phyloP scores from a whole-genome alignment of 1,140 invertebrate species.

The Cherax destructor region DNA sequence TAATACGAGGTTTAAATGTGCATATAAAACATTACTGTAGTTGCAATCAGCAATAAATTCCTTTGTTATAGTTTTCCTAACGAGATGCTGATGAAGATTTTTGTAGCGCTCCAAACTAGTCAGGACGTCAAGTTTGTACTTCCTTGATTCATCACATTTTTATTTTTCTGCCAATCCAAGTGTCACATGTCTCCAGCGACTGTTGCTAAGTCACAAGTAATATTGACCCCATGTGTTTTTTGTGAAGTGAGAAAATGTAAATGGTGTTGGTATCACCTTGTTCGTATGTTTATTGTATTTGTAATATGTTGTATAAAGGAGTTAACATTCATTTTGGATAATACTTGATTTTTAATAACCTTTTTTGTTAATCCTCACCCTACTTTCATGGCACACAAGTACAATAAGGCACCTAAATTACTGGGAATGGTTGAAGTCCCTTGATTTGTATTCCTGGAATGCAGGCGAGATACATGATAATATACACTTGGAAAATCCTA shows the following conservation, averaged over 20 bases:
- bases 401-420: too few species aligned
- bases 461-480: too few species aligned
- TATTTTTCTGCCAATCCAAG: conserved; percentile 27
- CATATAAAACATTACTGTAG: neutral
- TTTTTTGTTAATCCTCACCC: neutral
- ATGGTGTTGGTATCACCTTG: conserved; percentile 62
- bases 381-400: too few species aligned
- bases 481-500: too few species aligned
- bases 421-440: too few species aligned
- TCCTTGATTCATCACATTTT: conserved; percentile 28
- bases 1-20: neutral
- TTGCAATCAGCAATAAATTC: neutral
- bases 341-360: conserved; percentile 33
- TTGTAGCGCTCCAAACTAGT: conserved; percentile 49
- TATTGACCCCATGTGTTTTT: conserved; percentile 51
- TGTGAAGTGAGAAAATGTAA: conserved; percentile 46
- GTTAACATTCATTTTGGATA: conserved; percentile 67
- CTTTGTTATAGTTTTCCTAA: neutral
- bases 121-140: conserved; percentile 38
- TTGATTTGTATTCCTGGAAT: too few species aligned
- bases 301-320: conserved; percentile 69
- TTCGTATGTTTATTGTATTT: conserved; percentile 59
- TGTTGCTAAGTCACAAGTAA: conserved; percentile 18
- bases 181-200: conserved; percentile 35
- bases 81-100: neutral